Evolutionary conservation across 64 coral and sea anemone genomes (phyloP), one percentile per base, ranked within the genome.

Genomic region (Actinia equina): DNA sequence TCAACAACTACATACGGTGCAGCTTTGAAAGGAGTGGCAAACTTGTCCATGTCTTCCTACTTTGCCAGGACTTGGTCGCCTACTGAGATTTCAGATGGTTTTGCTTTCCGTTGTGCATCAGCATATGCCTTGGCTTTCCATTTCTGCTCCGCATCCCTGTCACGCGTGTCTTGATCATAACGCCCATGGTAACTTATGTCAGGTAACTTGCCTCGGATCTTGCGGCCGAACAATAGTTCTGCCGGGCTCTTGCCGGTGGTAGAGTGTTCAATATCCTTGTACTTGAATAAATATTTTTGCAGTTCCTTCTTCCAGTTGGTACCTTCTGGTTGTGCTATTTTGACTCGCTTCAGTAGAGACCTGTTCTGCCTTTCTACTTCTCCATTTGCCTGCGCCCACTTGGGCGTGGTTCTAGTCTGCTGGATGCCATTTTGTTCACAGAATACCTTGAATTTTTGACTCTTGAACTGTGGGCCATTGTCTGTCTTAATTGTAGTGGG

Each of bases 191-290:
- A 30, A 3, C 45, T 23, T 46, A 58, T 26, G 45, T 89, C 80
- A 41, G 80, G 88, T 77, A 89, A 0, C 49, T 89, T 89, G 43
- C 78, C 82, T 83, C 23, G 18, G 37, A 89, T 69, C 46, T 71
- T 84, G 59, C 44, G 62, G 61, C 80, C 62, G 58, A 83, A 89
- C 26, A 89, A 23, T 22, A 89, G 65, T 44, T 71, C 79, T 23
- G 59, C 88, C 61, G 88, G 88, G 59, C 79, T 89, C 7, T 41
- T 59, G 43, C 88, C 88, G 15, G 88, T 89, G 14, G 80, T 84
- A 17, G 61, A 19, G 59, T 89, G 80, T 52, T 79, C 78, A 52
- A 80, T 71, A 83, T 62, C n/a, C n/a, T 80, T 67, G 82, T 89
- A 84, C 27, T 79, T 59, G 42, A 84, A 25, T 20, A 89, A 41